A percentile compares a stretch with the other conserved stretches of the same genome.
These are phyloP conservation scores for Sycobia sp. DNA, from an alignment of 1,140 invertebrate genomes.

Conservation along the genomic window DNA sequence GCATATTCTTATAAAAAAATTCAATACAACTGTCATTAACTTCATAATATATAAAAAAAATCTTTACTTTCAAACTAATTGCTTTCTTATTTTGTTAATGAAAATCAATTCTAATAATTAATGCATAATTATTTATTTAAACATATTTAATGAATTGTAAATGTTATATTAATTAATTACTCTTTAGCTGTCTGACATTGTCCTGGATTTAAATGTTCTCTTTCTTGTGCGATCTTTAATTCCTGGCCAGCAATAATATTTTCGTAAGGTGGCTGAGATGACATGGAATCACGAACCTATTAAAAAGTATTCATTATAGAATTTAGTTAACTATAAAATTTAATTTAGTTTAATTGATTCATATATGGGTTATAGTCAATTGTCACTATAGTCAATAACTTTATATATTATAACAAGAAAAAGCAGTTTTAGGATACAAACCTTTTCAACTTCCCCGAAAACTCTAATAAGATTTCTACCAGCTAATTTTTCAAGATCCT, in stretches of 20 bases:
- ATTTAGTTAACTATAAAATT: too few species aligned
- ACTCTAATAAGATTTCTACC: slow-evolving; percentile 74
- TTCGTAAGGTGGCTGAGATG: slow-evolving; percentile 36
- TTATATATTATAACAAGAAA: neutral
- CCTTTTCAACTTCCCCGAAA: slow-evolving; percentile 70
- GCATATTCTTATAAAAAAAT: too few species aligned
- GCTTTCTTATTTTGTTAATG: too few species aligned
- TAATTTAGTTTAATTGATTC: too few species aligned
- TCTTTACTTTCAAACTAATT: too few species aligned
- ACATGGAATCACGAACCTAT: slow-evolving; percentile 42
- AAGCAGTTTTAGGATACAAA: slow-evolving; percentile 47
- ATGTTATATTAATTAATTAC: slow-evolving; percentile 39
- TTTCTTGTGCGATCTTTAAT: slow-evolving; percentile 39
- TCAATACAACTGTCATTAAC: too few species aligned
- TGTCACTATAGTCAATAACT: too few species aligned
- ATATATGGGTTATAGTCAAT: too few species aligned
- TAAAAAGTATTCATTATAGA: neutral
- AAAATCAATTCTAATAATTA: too few species aligned
- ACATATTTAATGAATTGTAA: neutral
- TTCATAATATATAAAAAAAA: too few species aligned
- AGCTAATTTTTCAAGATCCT: slow-evolving; percentile 74
- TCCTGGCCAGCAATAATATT: slow-evolving; percentile 41
- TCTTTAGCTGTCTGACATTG: slow-evolving; percentile 46
- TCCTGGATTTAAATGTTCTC: slow-evolving; percentile 38
- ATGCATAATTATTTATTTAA: slow-evolving; percentile 8